Conservation (phyloP, 2,797 vertebrate genomes). For the Pseudotriccus pelzelni region DNA sequence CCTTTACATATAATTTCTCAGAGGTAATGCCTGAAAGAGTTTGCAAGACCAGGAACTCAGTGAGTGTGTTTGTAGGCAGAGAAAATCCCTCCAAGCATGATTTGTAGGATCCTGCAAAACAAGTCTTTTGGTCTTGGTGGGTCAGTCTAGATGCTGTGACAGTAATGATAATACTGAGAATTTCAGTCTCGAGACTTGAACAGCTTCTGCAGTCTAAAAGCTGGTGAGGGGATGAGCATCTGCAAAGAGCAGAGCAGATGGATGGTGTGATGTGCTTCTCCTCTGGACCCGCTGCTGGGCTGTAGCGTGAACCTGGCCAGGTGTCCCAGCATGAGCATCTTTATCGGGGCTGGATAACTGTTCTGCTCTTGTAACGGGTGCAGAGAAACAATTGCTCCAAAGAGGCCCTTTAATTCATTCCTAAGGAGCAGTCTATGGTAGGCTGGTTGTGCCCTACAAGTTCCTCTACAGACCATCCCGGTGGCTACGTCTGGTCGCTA, state of each 20-base stretch:
- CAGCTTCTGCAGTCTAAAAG: neutral
- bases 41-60: neutral
- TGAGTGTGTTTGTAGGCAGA: neutral
- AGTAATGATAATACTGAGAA: neutral
- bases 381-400: neutral
- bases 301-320: neutral
- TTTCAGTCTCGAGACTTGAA: neutral
- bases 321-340: neutral
- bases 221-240: neutral
- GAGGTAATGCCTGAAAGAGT: neutral
- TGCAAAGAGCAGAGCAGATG: neutral
- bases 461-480: neutral
- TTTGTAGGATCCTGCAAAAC: slow-evolving; percentile 5
- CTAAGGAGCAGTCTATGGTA: neutral
- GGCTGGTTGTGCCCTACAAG: neutral
- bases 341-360: neutral
- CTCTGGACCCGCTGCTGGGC: neutral
- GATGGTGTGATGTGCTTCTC: neutral
- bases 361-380: neutral
- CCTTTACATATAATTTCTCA: slow-evolving; percentile 11
- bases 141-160: neutral
- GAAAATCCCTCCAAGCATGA: neutral
- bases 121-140: neutral
- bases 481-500: neutral
- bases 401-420: neutral